Conservation (phyloP, 1,140 invertebrate genomes). For the Hermetia illucens region DNA sequence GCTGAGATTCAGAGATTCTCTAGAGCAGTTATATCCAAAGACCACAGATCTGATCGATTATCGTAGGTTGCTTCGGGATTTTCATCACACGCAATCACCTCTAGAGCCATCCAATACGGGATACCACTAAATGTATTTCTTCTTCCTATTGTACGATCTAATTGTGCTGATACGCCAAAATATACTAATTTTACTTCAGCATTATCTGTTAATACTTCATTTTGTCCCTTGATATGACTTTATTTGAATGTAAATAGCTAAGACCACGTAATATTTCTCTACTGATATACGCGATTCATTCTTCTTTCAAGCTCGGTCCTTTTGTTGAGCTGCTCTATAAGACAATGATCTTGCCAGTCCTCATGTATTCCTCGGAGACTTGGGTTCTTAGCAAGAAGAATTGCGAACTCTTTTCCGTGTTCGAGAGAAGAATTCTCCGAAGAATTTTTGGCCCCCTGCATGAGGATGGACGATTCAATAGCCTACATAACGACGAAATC, state of each 20-base stretch:
- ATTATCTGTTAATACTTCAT: slow-evolving; percentile 98
- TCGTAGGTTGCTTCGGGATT: slow-evolving; percentile 99
- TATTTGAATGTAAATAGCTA: slow-evolving; percentile 95
- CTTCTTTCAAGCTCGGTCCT: slow-evolving; percentile 94
- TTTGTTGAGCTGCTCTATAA: too few relatives aligned
- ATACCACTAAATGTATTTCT: slow-evolving; percentile 97
- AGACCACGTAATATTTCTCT: slow-evolving; percentile 93
- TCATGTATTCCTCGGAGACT: too few relatives aligned
- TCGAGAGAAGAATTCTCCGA: too few relatives aligned
- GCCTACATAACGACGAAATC: too few relatives aligned
- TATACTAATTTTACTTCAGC: slow-evolving; percentile 99
- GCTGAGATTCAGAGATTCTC: slow-evolving; percentile 99
- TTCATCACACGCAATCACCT: slow-evolving; percentile 99
- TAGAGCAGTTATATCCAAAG: slow-evolving; percentile 92
- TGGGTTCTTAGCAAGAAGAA: too few relatives aligned
- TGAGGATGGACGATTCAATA: too few relatives aligned
- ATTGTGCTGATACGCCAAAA: slow-evolving; percentile 98
- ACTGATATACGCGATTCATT: slow-evolving; percentile 99
- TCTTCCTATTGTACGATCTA: slow-evolving; percentile 96
- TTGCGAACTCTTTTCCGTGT: too few relatives aligned
- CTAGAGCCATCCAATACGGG: slow-evolving; percentile 95
- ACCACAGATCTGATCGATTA: slow-evolving; percentile 97
- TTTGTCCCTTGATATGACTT: slow-evolving; percentile 99
- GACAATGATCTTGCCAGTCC: too few relatives aligned
- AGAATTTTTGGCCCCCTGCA: too few relatives aligned